phyloP scores from a whole-genome alignment of 2,113 vertebrate species.

The Dasyornis broadbenti region DNA sequence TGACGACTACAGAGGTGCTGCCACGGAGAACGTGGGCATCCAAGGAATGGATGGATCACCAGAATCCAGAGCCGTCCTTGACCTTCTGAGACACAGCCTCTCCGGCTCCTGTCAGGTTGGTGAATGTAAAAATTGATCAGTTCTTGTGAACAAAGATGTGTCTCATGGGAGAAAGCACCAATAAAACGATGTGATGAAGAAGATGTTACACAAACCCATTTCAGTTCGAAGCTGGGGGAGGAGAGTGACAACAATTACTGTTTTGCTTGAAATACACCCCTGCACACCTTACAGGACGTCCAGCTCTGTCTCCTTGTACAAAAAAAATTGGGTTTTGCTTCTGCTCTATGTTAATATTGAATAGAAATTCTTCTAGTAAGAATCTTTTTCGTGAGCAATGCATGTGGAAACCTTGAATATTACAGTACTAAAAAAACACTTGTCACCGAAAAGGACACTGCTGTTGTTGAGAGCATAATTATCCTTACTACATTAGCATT shows the following conservation, averaged over 20 bases:
- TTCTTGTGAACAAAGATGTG: neutral
- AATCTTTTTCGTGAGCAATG: neutral
- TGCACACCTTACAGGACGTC: neutral
- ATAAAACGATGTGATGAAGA: neutral
- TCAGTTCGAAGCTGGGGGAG: neutral
- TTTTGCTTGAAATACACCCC: neutral
- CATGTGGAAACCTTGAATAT: neutral
- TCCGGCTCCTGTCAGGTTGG: neutral
- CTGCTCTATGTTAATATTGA: neutral
- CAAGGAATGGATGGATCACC: neutral
- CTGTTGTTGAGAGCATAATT: neutral
- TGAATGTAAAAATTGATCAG: neutral
- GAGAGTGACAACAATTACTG: neutral
- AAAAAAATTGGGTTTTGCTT: neutral
- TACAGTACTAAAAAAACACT: neutral
- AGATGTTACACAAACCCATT: neutral
- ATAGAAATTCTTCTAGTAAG: neutral
- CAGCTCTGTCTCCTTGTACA: neutral
- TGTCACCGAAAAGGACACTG: neutral
- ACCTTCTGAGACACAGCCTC: neutral
- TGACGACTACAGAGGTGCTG: neutral
- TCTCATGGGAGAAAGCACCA: rapidly evolving
- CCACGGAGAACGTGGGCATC: neutral
- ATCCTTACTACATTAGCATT: neutral
- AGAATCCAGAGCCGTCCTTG: neutral